A percentile compares a stretch with the other conserved stretches of the same genome.
Evolutionary conservation across 64 coral and sea anemone species (phyloP).

Genomic region (Cladopsammia gracilis): DNA sequence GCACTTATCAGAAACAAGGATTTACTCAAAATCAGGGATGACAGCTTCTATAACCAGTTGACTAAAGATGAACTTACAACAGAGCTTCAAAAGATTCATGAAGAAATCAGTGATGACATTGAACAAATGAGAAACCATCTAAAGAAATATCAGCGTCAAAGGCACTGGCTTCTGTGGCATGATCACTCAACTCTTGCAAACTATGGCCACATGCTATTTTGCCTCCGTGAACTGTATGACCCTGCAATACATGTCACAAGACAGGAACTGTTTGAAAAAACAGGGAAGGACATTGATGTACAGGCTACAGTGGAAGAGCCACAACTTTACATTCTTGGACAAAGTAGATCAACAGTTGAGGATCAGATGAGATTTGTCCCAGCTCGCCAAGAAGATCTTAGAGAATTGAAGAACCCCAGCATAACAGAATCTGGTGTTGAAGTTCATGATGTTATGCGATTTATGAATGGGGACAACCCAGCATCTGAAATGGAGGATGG

Average conservation of each 20-base stretch:
- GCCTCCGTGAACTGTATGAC: constrained; percentile 37
- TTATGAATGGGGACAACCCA: constrained; percentile 66
- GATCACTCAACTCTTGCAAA: constrained; percentile 45
- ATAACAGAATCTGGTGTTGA: not conserved
- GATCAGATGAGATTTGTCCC: constrained; percentile 30
- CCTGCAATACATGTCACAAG: constrained; percentile 22
- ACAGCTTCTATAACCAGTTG: constrained; percentile 3
- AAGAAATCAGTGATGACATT: not conserved
- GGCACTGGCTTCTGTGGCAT: constrained; percentile 67
- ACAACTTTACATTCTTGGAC: constrained; percentile 47
- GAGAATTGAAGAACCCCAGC: not conserved
- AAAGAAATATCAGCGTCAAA: not conserved
- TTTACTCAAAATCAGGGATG: constrained; percentile 31
- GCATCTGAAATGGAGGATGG: constrained; percentile 36
- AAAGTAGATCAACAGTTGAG: constrained; percentile 26
- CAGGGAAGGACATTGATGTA: constrained; percentile 23
- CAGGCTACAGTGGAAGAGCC: constrained; percentile 49
- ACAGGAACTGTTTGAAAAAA: not conserved
- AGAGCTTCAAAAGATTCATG: constrained; percentile 48
- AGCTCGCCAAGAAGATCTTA: constrained; percentile 26
- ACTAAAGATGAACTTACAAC: not conserved
- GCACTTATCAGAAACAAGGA: constrained; percentile 19
- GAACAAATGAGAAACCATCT: constrained; percentile 6
- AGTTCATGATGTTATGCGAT: constrained; percentile 21
- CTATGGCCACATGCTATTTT: constrained; percentile 63